phyloP scores from a whole-genome alignment of 2,888 invertebrate species.

The Fragum fragum region DNA sequence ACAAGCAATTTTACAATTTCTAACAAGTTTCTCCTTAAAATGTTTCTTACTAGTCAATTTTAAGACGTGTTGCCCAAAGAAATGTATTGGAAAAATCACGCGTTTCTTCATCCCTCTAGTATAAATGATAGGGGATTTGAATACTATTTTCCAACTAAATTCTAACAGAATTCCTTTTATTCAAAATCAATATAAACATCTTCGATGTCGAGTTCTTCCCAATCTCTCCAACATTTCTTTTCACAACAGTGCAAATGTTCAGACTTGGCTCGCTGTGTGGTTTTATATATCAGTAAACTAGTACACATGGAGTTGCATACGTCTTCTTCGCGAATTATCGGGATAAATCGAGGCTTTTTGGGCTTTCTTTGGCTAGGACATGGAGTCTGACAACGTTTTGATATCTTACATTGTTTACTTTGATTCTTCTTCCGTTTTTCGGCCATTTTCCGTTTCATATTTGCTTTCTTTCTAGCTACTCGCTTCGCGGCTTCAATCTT shows the following conservation, averaged over 20 bases:
- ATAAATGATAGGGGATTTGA: no score
- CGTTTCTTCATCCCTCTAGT: no score
- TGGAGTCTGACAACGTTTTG: background rate
- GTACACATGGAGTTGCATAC: constrained; percentile 31
- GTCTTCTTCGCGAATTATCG: constrained; percentile 38
- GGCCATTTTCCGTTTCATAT: constrained; percentile 24
- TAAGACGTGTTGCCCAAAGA: no score
- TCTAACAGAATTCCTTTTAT: constrained; percentile 2
- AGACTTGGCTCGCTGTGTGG: constrained; percentile 26
- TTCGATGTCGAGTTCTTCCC: constrained; percentile 52
- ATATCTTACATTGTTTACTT: constrained; percentile 5
- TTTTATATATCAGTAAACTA: constrained; percentile 38
- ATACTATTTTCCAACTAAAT: no score
- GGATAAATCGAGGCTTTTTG: constrained; percentile 39
- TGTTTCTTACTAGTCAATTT: no score
- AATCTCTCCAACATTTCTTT: constrained; percentile 45
- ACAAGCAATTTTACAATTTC: no score
- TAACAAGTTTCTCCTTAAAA: no score
- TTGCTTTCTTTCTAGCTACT: constrained; percentile 31
- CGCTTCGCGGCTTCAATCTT: constrained; percentile 23
- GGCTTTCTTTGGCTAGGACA: background rate
- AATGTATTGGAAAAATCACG: no score
- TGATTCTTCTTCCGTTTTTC: constrained; percentile 25
- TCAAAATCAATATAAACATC: constrained; percentile 47
- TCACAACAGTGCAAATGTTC: constrained; percentile 41